phyloP scores from a whole-genome alignment of 2,797 vertebrate species.

The Pseudochaenichthys georgianus region DNA sequence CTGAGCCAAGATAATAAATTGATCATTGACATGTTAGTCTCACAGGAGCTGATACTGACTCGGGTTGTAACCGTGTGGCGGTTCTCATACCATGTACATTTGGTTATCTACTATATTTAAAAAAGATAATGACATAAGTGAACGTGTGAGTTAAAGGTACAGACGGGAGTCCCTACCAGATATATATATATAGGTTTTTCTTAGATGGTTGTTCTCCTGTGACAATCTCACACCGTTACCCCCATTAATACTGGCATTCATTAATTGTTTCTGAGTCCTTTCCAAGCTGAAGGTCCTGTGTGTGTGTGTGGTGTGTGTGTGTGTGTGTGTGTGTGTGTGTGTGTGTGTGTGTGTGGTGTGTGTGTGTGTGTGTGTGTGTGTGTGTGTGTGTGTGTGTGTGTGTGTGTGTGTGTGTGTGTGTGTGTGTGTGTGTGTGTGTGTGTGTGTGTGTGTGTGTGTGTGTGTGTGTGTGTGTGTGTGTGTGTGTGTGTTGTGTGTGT shows the following conservation, averaged over 20 bases:
- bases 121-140: too few relatives aligned
- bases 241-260: not conserved
- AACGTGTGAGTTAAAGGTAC: too few relatives aligned
- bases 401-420: constrained; percentile 33
- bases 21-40: constrained; percentile 18
- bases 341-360: constrained; percentile 15
- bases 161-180: too few relatives aligned
- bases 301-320: constrained; percentile 31
- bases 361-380: constrained; percentile 38
- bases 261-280: not conserved
- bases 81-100: too few relatives aligned
- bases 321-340: constrained; percentile 36
- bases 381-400: constrained; percentile 28
- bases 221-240: too few relatives aligned
- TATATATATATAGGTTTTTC: too few relatives aligned
- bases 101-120: too few relatives aligned
- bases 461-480: constrained; percentile 36
- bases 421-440: constrained; percentile 31
- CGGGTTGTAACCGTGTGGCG: too few relatives aligned
- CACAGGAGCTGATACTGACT: not conserved
- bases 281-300: not conserved
- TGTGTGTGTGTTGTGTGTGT: constrained; percentile 36
- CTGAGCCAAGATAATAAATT: not conserved
- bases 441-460: constrained; percentile 32
- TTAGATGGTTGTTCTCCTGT: too few relatives aligned